phyloP scores from a whole-genome alignment of 2,113 vertebrate genomes.

The Paramisgurnus dabryanus region DNA sequence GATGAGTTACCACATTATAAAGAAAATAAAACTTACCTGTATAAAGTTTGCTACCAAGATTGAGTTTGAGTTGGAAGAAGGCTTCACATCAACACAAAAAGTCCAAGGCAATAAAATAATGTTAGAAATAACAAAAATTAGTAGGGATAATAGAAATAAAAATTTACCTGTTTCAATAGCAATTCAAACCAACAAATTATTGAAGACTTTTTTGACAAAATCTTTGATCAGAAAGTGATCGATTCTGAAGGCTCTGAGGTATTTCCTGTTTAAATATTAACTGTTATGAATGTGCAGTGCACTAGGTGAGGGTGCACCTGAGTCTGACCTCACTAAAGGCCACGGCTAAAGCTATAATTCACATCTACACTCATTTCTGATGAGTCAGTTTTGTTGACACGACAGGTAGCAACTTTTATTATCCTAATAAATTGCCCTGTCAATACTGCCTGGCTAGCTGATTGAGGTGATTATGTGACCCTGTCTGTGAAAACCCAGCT shows the following conservation, averaged over 20 bases:
- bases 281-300: not conserved
- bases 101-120: not conserved
- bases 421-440: not conserved
- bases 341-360: not conserved
- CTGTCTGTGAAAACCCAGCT: too few relatives aligned
- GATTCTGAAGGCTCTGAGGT: not conserved
- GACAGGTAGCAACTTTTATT: not conserved
- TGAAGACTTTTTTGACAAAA: not conserved
- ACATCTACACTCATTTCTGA: slow-evolving; percentile 1
- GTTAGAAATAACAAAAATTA: not conserved
- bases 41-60: too few relatives aligned
- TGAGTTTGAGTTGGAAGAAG: too few relatives aligned
- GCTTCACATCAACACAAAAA: too few relatives aligned
- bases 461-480: not conserved
- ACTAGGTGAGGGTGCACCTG: slow-evolving; percentile 6
- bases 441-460: not conserved
- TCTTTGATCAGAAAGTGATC: not conserved
- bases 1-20: not conserved
- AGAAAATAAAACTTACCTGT: not conserved
- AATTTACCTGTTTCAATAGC: not conserved
- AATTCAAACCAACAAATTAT: not conserved
- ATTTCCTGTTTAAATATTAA: slow-evolving; percentile 21
- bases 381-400: slow-evolving; percentile 24
- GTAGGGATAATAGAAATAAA: too few relatives aligned
- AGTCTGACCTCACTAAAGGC: not conserved